These are phyloP conservation scores for Leucoma salicis DNA, from an alignment of 2,888 invertebrate genomes.

Conservation along the genomic window DNA sequence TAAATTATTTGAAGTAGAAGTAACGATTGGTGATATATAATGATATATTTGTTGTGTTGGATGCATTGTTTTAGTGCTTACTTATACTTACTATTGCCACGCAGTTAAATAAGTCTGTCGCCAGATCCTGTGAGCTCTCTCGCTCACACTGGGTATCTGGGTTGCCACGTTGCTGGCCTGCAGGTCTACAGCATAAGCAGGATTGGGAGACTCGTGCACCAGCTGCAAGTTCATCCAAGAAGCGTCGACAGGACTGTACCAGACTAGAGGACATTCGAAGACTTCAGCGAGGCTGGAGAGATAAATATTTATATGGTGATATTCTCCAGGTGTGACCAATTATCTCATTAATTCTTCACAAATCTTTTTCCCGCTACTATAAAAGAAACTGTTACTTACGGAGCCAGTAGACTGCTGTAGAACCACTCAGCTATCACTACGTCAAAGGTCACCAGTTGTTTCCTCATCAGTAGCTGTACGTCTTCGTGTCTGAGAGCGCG, in stretches of 20 bases:
- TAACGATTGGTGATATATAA: too few species aligned
- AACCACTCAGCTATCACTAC: conserved; percentile 55
- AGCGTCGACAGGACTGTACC: conserved; percentile 49
- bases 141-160: conserved; percentile 31
- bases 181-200: conserved; percentile 38
- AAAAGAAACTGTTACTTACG: conserved; percentile 40
- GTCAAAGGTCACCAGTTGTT: conserved; percentile 40
- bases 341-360: too few species aligned
- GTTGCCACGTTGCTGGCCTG: conserved; percentile 23
- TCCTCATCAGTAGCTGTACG: conserved; percentile 40
- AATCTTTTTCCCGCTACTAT: too few species aligned
- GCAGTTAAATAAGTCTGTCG: conserved; percentile 41
- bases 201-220: conserved; percentile 45
- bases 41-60: too few species aligned
- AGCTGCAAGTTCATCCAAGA: conserved; percentile 47
- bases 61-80: too few species aligned
- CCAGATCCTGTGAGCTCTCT: conserved; percentile 38
- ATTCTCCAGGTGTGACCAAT: too few species aligned
- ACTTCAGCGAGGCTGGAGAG: conserved; percentile 44
- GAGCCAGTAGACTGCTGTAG: conserved; percentile 50
- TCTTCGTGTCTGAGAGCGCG: conserved; percentile 43
- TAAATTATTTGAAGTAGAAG: not conserved
- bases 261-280: conserved; percentile 53
- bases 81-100: conserved; percentile 48
- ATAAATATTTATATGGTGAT: not conserved